Evolutionary conservation across 64 coral and sea anemone genomes (phyloP).

Genomic region (Astreopora myriophthalma): DNA sequence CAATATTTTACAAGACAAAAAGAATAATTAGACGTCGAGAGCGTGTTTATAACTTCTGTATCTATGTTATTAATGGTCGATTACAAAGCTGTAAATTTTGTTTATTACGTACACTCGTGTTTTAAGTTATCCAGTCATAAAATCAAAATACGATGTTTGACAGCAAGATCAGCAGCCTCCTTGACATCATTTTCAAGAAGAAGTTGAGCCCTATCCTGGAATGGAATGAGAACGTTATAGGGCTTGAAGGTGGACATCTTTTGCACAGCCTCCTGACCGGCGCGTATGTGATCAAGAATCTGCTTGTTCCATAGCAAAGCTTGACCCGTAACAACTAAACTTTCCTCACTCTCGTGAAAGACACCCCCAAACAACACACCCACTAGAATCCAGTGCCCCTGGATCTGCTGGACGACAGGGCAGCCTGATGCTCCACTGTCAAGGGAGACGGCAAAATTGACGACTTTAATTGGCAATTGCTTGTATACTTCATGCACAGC

Average conservation of each 20-base stretch:
- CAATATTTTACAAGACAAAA: no score
- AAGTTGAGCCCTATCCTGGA: conserved; percentile 51
- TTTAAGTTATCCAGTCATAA: neutral
- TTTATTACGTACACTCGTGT: no score
- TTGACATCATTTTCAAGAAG: conserved; percentile 34
- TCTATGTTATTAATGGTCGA: neutral
- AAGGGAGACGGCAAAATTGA: conserved; percentile 55
- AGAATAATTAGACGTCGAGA: no score
- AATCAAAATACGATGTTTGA: conserved; percentile 52
- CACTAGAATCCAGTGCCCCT: conserved; percentile 52
- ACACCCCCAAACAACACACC: conserved; percentile 82
- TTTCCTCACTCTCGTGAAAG: neutral
- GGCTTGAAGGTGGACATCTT: conserved; percentile 51
- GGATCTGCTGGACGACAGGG: conserved; percentile 57
- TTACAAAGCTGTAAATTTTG: neutral
- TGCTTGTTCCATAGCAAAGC: conserved; percentile 40
- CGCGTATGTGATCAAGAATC: conserved; percentile 19
- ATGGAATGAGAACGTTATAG: conserved; percentile 51
- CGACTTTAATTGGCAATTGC: conserved; percentile 52
- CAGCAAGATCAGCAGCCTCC: conserved; percentile 58
- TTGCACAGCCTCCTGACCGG: conserved; percentile 16
- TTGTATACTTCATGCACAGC: conserved; percentile 67
- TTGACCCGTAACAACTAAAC: conserved; percentile 29
- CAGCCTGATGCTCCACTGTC: conserved; percentile 68
- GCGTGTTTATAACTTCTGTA: no score